Evolutionary conservation across 2,888 invertebrate species (phyloP).

Genomic region (Cosmia pyralina): DNA sequence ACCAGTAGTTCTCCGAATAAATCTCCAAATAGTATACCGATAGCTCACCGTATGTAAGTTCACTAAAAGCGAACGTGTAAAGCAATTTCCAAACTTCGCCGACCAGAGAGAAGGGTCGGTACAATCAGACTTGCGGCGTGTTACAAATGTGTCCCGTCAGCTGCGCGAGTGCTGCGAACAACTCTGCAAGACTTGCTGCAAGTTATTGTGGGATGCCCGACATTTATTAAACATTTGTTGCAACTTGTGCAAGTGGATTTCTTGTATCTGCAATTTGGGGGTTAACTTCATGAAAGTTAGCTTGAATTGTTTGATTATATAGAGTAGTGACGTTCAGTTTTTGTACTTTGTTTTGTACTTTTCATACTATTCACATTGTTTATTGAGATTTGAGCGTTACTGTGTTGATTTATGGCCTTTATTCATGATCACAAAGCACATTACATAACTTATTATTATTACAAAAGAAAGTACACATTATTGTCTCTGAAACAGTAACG

Average conservation of each 20-base stretch:
- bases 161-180: conserved; percentile 37
- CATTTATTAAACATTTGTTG: conserved; percentile 51
- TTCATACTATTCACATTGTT: no score
- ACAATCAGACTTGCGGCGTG: conserved; percentile 48
- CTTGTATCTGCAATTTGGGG: conserved; percentile 20
- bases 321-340: background rate
- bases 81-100: conserved; percentile 43
- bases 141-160: conserved; percentile 49
- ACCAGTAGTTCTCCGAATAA: background rate
- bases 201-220: conserved; percentile 43
- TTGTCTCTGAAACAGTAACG: background rate
- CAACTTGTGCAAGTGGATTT: conserved; percentile 22
- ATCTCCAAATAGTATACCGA: background rate
- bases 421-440: background rate
- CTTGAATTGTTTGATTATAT: conserved; percentile 11
- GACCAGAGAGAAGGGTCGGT: conserved; percentile 20
- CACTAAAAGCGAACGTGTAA: conserved; percentile 5
- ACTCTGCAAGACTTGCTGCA: conserved; percentile 38
- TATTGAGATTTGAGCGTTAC: background rate
- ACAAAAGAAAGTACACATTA: background rate
- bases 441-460: background rate
- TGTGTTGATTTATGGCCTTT: background rate
- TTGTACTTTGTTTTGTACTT: background rate
- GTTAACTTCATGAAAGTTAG: conserved; percentile 1
- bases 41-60: background rate